Conservation (phyloP, 2,113 vertebrate species). For the Thalassoma bifasciatum region DNA sequence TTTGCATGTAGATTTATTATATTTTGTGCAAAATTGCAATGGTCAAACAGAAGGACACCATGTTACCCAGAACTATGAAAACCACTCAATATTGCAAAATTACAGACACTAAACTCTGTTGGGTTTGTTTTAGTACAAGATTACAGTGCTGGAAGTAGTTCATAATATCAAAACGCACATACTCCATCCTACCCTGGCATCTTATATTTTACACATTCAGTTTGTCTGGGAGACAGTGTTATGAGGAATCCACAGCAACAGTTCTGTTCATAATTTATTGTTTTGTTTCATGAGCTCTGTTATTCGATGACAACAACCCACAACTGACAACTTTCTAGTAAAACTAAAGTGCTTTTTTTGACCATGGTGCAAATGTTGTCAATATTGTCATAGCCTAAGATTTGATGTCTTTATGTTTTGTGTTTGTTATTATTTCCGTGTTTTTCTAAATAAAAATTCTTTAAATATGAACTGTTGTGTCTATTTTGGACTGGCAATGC, state of each 20-base stretch:
- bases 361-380: slow-evolving; percentile 84
- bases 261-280: slow-evolving; percentile 78
- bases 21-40: slow-evolving; percentile 2
- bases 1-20: slow-evolving; percentile 27
- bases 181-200: background rate
- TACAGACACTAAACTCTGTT: background rate
- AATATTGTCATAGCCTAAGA: slow-evolving; percentile 69
- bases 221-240: background rate
- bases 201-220: background rate
- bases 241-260: slow-evolving; percentile 25
- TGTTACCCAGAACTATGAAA: slow-evolving; percentile 37
- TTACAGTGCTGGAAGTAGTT: background rate
- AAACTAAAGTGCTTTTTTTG: slow-evolving; percentile 68
- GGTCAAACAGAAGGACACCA: slow-evolving; percentile 9
- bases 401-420: slow-evolving; percentile 60
- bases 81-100: slow-evolving; percentile 49
- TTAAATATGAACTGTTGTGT: slow-evolving; percentile 44
- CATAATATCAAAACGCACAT: background rate
- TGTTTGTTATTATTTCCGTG: slow-evolving; percentile 58
- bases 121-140: background rate
- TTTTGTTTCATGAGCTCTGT: slow-evolving; percentile 73
- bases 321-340: slow-evolving; percentile 20
- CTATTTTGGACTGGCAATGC: background rate
- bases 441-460: slow-evolving; percentile 81
- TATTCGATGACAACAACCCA: slow-evolving; percentile 49